Evolutionary conservation across 2,113 vertebrate species (phyloP), one percentile per base, ranked within the genome.

Genomic region (Zapus hudsonius): DNA sequence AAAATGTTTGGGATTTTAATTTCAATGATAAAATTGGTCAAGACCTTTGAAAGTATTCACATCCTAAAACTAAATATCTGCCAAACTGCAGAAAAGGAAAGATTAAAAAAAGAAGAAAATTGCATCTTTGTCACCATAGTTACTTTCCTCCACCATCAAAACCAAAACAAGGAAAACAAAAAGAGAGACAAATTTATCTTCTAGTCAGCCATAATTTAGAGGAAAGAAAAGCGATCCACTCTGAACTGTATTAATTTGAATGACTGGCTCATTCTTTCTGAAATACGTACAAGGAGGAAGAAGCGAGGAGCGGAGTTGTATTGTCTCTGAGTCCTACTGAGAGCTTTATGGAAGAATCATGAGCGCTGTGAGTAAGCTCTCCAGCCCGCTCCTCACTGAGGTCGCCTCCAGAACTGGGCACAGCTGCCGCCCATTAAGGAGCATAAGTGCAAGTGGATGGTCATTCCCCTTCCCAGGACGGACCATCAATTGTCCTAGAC

Each of bases 101-200:
- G 23, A 15, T 36, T 59, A 93, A 31, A 79, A 59, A 42, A 15
- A 25, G 19, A 7, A 10, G 52, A 91, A 87, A 85, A 93, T 16
- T 0, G 1, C 2, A 25, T 91, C 63, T 93, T 94, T 95, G 89
- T 97, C 96, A 69, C 92, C 33, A 92, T 87, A 95, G 96, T n/a
- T 47, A 74, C 55, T 92, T 89, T 5, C 10, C 33, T 44, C 40
- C 19, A 67, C 6, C 1, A 38, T 9, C 94, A 31, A 89, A 92
- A 33, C 61, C 38, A 66, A 85, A 82, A 75, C 19, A 90, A 92
- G 29, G 64, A 78, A 91, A 91, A 72, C 33, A 87, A 91, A 85
- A 94, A 75, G 1, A 19, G 25, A 93, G 59, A 55, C 80, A 88
- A 85, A 64, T 93, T 25, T 70, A 80, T 91, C 78, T 87, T 20